Conservation (phyloP, 2,888 invertebrate genomes). For the Mythimna pallens region DNA sequence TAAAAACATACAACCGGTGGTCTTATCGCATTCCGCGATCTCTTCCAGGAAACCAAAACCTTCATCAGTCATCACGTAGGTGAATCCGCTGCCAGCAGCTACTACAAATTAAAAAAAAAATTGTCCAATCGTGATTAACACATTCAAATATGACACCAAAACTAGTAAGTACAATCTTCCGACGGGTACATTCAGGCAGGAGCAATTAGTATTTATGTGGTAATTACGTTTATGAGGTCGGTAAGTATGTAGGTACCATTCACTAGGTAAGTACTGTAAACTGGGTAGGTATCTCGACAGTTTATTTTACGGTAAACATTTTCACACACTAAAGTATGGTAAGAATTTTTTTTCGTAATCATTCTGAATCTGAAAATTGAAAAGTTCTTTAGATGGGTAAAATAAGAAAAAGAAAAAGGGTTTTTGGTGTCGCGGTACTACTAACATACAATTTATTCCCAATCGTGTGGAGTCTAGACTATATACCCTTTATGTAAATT, state of each 20-base stretch:
- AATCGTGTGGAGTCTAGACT: background rate
- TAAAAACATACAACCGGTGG: no score
- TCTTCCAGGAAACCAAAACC: no score
- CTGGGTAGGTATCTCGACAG: background rate
- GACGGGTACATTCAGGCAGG: constrained; percentile 7
- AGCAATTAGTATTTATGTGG: constrained; percentile 26
- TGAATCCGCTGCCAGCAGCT: background rate
- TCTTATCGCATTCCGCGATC: no score
- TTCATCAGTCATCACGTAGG: no score
- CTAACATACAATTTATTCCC: constrained; percentile 4
- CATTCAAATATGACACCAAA: constrained; percentile 35
- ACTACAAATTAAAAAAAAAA: background rate
- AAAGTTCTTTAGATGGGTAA: background rate
- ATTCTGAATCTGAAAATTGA: constrained; percentile 13
- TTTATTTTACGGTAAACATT: background rate
- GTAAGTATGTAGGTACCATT: background rate
- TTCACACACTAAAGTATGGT: background rate
- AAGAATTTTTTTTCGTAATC: background rate
- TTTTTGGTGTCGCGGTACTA: background rate
- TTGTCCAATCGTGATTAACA: constrained; percentile 15
- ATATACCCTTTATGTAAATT: constrained; percentile 7
- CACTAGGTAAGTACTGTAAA: constrained; percentile 9
- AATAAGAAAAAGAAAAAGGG: constrained; percentile 12
- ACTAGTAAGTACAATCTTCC: constrained; percentile 8
- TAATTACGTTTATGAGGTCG: constrained; percentile 23